Evolutionary conservation across 92 coral and sea anemone genomes (phyloP).

Genomic region (Epizoanthus illoricatus): DNA sequence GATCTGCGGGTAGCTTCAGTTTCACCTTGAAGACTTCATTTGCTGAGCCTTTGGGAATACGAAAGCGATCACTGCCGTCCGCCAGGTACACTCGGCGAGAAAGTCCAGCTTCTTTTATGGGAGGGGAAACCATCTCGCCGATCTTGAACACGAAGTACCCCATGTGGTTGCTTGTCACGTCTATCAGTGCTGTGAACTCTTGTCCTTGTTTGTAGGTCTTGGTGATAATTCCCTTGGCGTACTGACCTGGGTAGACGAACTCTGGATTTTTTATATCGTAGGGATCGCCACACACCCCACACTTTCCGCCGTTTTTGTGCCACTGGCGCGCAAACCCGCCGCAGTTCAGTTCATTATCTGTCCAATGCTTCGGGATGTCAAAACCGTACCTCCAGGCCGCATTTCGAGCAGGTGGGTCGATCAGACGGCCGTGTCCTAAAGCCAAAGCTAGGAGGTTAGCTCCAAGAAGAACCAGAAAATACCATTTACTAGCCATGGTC

Average conservation of each 20-base stretch:
- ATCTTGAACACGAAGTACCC: slow-evolving; percentile 45
- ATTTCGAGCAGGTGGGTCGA: slow-evolving; percentile 61
- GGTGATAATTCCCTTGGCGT: slow-evolving; percentile 51
- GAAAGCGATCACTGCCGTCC: slow-evolving; percentile 19
- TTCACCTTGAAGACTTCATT: slow-evolving; percentile 51
- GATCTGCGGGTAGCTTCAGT: slow-evolving; percentile 20
- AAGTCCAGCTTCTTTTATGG: slow-evolving; percentile 63
- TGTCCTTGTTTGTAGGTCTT: slow-evolving; percentile 59
- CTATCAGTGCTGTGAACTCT: slow-evolving; percentile 49
- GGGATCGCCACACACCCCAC: slow-evolving; percentile 69
- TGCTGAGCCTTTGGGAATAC: slow-evolving; percentile 34
- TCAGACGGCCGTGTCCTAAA: slow-evolving; percentile 58
- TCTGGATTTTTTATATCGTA: slow-evolving; percentile 39
- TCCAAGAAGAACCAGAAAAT: background rate
- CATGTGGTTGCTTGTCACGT: slow-evolving; percentile 30
- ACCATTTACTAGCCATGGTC: slow-evolving; percentile 13
- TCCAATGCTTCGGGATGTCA: slow-evolving; percentile 33
- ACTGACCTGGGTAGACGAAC: slow-evolving; percentile 57
- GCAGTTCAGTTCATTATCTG: slow-evolving; percentile 64
- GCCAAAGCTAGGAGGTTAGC: slow-evolving; percentile 21
- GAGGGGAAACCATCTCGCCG: slow-evolving; percentile 55
- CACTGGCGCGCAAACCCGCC: slow-evolving; percentile 57
- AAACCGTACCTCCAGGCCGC: slow-evolving; percentile 33
- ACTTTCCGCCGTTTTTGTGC: slow-evolving; percentile 53
- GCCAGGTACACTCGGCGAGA: slow-evolving; percentile 27